These are phyloP conservation scores for Paramormyrops hopkinsi DNA, from an alignment of 2,797 vertebrate species.

Conservation along the genomic window DNA sequence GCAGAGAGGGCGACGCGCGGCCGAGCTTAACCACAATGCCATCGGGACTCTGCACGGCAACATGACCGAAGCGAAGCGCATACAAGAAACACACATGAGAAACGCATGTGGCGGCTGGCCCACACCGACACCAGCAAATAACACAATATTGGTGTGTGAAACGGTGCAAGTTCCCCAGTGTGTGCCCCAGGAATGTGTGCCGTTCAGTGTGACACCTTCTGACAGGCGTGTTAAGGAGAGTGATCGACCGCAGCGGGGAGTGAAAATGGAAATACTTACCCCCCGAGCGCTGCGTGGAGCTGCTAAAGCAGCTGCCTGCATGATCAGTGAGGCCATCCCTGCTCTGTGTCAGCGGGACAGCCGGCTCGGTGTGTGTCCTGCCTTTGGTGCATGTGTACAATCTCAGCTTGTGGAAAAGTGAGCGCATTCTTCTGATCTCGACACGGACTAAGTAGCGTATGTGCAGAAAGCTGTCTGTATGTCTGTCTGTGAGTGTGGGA, in stretches of 20 bases:
- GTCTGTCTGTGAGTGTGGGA: constrained; percentile 11
- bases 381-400: neutral
- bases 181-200: neutral
- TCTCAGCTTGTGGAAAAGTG: neutral
- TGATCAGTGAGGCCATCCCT: neutral
- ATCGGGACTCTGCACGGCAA: neutral
- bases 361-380: neutral
- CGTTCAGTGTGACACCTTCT: neutral
- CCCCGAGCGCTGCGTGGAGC: neutral
- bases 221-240: neutral
- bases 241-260: neutral
- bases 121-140: neutral
- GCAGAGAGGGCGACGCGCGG: neutral
- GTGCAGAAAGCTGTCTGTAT: constrained; percentile 28
- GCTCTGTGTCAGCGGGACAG: neutral
- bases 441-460: neutral
- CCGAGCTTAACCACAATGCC: neutral
- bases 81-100: neutral
- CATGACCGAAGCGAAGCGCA: neutral
- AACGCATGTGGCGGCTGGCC: neutral
- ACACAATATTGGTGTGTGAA: neutral
- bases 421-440: neutral
- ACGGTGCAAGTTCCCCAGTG: neutral
- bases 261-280: neutral
- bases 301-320: neutral